Base-by-base conservation (phyloP, 1,140 invertebrate genomes). In the Mactra quadrangularis region DNA sequence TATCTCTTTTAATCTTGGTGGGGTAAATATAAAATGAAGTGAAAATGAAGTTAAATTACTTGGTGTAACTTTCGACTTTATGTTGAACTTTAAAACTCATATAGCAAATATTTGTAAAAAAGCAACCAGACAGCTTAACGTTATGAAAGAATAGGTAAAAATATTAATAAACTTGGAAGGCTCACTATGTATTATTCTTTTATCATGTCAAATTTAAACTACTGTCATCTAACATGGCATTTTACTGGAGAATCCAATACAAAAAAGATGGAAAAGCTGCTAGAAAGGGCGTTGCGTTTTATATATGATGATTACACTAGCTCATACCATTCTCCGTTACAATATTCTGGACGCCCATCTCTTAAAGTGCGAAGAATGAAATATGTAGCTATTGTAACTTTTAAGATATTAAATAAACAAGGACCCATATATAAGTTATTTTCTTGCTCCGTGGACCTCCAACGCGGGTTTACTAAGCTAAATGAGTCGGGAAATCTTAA, bases 21-120 rank as follows among this genome's bases (percentile, higher is more conserved):
- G 41, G 3, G 33, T 45, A 13, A 33, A 38, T 41, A n/a, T n/a
- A n/a, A 68, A 41, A 68, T 9, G 31, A 7, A 53, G 52, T 74
- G 71, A 74, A 7, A 33, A 57, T 15, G 38, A 55, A 22, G 71
- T 74, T 13, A 74, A 55, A 38, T 22, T 74, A 31, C 17, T 74
- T 55, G 71, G 71, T 6, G 71, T 74, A 35, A 55, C 52, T 53
- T 33, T 74, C n/a, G 71, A 74, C 35, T 74, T 74, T 74, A 55
- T 74, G 71, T 74, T 74, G 57, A 55, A 74, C 57, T 74, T 74
- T 74, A 57, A 74, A 57, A 19, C 25, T 13, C 53, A 74, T 57
- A 47, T 74, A 33, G 1, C 52, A 6, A 74, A 45, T 57, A 57
- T 38, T 3, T 70, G 45, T 52, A 50, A 19, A 19, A 70, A 50